Evolutionary conservation across 2,797 vertebrate genomes (phyloP).

Genomic region (Denticeps clupeoides): DNA sequence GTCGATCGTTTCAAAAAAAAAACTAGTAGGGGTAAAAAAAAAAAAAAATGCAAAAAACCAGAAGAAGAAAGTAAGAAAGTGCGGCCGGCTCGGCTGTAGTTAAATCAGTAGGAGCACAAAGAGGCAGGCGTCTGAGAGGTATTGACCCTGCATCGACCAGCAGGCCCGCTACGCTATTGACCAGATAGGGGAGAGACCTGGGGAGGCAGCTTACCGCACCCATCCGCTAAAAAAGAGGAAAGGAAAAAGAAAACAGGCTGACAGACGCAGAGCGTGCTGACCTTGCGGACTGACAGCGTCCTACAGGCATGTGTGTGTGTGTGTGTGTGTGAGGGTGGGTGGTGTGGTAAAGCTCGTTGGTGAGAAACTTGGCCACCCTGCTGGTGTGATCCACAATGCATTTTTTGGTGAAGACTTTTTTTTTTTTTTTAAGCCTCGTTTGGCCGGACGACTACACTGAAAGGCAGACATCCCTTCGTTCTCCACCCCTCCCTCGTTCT

Average conservation of each 20-base stretch:
- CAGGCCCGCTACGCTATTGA: slow-evolving; percentile 68
- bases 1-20: slow-evolving; percentile 51
- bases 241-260: slow-evolving; percentile 55
- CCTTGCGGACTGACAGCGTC: slow-evolving; percentile 55
- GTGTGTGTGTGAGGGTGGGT: slow-evolving; percentile 9
- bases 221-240: slow-evolving; percentile 40
- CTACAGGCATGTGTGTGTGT: slow-evolving; percentile 33
- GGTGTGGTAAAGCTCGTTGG: slow-evolving; percentile 5
- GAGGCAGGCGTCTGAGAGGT: slow-evolving; percentile 71
- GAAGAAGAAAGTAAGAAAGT: slow-evolving; percentile 24
- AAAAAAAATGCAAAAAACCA: slow-evolving; percentile 23
- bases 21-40: slow-evolving; percentile 12
- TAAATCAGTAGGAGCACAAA: slow-evolving; percentile 70
- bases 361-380: slow-evolving; percentile 6
- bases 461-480: background rate
- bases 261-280: slow-evolving; percentile 50
- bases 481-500: background rate
- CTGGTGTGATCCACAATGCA: slow-evolving; percentile 3
- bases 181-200: slow-evolving; percentile 63
- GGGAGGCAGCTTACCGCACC: slow-evolving; percentile 54
- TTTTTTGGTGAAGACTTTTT: background rate
- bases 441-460: background rate
- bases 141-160: slow-evolving; percentile 70
- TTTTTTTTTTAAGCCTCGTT: background rate
- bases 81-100: slow-evolving; percentile 48